Evolutionary conservation across 2,888 invertebrate species (phyloP), one percentile per base, ranked within the genome.

Genomic region (Nasonovia ribisnigri): DNA sequence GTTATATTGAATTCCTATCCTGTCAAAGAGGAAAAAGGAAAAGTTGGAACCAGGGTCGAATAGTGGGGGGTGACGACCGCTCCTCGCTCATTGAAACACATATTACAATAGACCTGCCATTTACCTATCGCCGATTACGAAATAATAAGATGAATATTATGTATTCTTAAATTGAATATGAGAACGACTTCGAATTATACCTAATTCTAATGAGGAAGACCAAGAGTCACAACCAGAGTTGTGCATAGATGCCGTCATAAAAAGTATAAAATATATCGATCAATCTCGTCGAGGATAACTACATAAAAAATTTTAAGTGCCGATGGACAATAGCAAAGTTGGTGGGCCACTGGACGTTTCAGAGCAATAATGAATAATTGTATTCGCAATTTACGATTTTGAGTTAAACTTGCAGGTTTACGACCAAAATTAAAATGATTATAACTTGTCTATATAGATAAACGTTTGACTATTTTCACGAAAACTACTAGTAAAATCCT

Each of bases 1-100:
- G 57, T 89, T 92, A 43, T 54, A 92, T 92, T 92, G 84, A 92
- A 92, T 92, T 92, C 84, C 88, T 57, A 26, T 29, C n/a, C 6
- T 42, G 13, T 42, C 36, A 67, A 29, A 24, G 3, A 43, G 26
- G 26, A 48, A n/a, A 90, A 84, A 42, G 16, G n/a, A 90, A 90
- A 57, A 57, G 6, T 77, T 20, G 2, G 3, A 77, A 6, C 3
- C 6, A 20, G 8, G 8, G 20, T 36, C 6, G 6, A 20, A 77
- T 77, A 8, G 77, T 1, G 5, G 67, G 2, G 20, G 20, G 20
- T 6, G 20, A 2, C 20, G 20, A 36, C 13, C 24, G 5, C 36
- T n/a, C 29, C 29, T 29, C 8, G 20, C 36, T 24, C 36, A 77
- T 77, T 8, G 20, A 42, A 36, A 77, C 36, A 42, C n/a, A n/a